Evolutionary conservation across 2,113 vertebrate genomes (phyloP).

Genomic region (Forbesichthys papilliferus): DNA sequence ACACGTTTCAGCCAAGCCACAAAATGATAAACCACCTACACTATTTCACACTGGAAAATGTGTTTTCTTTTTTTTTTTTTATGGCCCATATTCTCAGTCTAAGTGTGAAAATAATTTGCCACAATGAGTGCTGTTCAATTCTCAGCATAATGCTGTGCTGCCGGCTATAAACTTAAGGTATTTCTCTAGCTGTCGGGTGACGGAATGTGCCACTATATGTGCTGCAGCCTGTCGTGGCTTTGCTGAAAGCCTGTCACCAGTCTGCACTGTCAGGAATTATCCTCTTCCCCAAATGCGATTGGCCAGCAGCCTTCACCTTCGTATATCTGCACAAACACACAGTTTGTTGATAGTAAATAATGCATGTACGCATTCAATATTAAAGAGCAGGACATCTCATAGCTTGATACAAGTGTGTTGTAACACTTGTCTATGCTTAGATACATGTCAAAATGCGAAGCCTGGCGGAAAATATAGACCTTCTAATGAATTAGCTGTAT

Average conservation of each 20-base stretch:
- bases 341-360: neutral
- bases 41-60: conserved; percentile 47
- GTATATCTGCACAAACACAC: neutral
- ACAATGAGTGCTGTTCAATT: conserved; percentile 23
- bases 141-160: conserved; percentile 26
- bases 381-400: neutral
- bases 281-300: neutral
- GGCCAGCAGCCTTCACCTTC: neutral
- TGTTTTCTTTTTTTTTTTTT: conserved; percentile 17
- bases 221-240: conserved; percentile 4
- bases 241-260: conserved; percentile 43
- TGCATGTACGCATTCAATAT: neutral
- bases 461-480: no score
- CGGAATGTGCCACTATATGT: conserved; percentile 12
- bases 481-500: no score
- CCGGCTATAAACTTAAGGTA: conserved; percentile 24
- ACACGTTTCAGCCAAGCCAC: conserved; percentile 23
- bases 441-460: no score
- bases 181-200: conserved; percentile 11
- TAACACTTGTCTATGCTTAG: no score
- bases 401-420: no score
- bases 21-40: conserved; percentile 37
- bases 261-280: neutral
- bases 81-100: conserved; percentile 28
- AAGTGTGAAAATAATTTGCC: conserved; percentile 31